Evolutionary conservation across 2,888 invertebrate species (phyloP).

Genomic region (Drosophila phalerata): DNA sequence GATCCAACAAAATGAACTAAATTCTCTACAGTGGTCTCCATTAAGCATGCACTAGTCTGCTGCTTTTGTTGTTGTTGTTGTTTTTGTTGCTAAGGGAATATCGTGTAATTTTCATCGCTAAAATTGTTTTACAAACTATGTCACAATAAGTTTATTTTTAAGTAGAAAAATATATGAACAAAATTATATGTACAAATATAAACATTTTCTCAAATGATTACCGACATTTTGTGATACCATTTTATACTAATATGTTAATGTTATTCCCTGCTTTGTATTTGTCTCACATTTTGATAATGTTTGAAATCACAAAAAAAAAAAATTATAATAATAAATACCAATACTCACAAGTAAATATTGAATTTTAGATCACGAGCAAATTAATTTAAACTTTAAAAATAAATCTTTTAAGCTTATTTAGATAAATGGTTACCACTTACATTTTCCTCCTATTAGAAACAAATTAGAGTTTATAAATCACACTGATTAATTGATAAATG

Average conservation of each 20-base stretch:
- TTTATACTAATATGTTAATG: background rate
- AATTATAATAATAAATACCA: background rate
- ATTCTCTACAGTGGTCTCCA: constrained; percentile 21
- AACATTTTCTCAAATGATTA: no score
- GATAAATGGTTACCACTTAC: no score
- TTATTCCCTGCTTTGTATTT: background rate
- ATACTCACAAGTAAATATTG: background rate
- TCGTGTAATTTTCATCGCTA: background rate
- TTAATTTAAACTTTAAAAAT: background rate
- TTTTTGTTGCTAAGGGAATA: background rate
- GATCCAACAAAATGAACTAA: constrained; percentile 8
- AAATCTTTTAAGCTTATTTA: no score
- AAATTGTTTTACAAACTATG: background rate
- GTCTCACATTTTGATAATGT: background rate
- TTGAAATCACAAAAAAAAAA: no score
- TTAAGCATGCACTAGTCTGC: constrained; percentile 1
- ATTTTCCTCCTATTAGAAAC: no score
- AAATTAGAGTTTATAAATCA: background rate
- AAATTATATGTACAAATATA: background rate
- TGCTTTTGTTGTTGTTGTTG: background rate
- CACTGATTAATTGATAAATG: no score
- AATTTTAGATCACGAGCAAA: background rate
- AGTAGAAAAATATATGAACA: background rate
- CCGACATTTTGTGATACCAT: no score
- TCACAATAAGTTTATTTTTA: background rate